Evolutionary conservation across 2,888 invertebrate species (phyloP), one percentile per base, ranked within the genome.

Genomic region (Tromatobia lineatoria): DNA sequence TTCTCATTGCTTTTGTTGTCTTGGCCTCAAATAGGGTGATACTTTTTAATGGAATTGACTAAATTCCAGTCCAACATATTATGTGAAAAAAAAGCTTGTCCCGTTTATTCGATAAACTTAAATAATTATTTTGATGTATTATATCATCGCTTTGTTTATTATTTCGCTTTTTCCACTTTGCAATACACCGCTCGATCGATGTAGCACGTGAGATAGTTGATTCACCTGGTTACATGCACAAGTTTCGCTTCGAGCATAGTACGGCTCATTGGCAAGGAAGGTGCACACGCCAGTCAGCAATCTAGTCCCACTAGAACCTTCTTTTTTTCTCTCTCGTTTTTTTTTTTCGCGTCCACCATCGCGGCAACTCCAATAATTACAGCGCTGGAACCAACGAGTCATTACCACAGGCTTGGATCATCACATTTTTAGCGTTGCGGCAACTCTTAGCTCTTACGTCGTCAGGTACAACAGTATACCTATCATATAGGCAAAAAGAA

Each of bases 261-360:
- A 2, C 11, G 11, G 64, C 42, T 57, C 54, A 69, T 64, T 64
- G 54, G 78, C 79, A 74, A 79, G 64, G 61, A 70, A 52, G 64
- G 80, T 71, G 71, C 70, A 70, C 84, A 85, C 80, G 84, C 86
- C 80, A 75, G 81, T 64, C 83, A 80, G 85, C 76, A 82, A 87
- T 87, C 79, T 73, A 57, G 70, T 50, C 50, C 42, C 29, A 50
- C 74, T 66, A 69, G 67, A 64, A 76, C 38, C 67, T 73, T 57
- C 79, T 18, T 67, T 73, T 52, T 81, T 82, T 38, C 10, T 38
- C 38, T 38, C 38, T 38, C 38, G 29, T 4, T 10, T 10, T 7
- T 38, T 38, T 10, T 20, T 74, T 76, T 82, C 66, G 52, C 47
- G 47, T 50, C 76, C 64, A 67, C 70, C 50, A 10, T 75, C 75